Conservation (phyloP, 2,888 invertebrate genomes). For the Ichneumon xanthorius region DNA sequence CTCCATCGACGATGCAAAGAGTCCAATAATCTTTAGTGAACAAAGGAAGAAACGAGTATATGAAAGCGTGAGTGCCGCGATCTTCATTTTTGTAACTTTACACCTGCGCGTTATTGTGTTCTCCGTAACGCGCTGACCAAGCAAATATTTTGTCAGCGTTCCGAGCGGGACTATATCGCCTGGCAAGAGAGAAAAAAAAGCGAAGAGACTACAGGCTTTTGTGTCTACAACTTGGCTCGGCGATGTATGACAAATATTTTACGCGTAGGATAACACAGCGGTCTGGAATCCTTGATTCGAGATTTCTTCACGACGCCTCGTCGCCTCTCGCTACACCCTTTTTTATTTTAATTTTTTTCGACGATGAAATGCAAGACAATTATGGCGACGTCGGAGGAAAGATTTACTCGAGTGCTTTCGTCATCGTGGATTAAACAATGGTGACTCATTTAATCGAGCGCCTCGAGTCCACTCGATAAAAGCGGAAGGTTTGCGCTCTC, state of each 20-base stretch:
- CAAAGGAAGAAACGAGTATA: neutral
- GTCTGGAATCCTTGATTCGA: constrained; percentile 8
- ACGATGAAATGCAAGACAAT: neutral
- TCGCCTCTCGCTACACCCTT: neutral
- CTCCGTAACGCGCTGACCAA: constrained; percentile 26
- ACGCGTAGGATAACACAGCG: neutral
- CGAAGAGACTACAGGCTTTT: neutral
- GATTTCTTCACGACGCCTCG: constrained; percentile 7
- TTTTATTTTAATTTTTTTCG: constrained; percentile 14
- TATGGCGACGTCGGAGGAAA: constrained; percentile 6
- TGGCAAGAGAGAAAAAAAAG: neutral
- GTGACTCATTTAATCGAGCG: constrained; percentile 49
- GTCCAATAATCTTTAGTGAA: neutral
- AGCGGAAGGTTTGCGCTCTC: constrained; percentile 24
- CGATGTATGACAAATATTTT: neutral
- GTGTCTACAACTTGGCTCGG: neutral
- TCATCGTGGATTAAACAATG: constrained; percentile 35
- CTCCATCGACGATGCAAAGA: neutral
- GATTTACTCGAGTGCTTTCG: constrained; percentile 1
- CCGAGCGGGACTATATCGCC: constrained; percentile 2
- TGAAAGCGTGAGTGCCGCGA: constrained; percentile 8
- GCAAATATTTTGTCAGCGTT: constrained; percentile 26
- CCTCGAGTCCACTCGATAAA: constrained; percentile 25
- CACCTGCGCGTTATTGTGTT: constrained; percentile 40
- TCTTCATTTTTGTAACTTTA: constrained; percentile 50